Evolutionary conservation across 2,888 invertebrate genomes (phyloP).

Genomic region (Trimorus sp.): DNA sequence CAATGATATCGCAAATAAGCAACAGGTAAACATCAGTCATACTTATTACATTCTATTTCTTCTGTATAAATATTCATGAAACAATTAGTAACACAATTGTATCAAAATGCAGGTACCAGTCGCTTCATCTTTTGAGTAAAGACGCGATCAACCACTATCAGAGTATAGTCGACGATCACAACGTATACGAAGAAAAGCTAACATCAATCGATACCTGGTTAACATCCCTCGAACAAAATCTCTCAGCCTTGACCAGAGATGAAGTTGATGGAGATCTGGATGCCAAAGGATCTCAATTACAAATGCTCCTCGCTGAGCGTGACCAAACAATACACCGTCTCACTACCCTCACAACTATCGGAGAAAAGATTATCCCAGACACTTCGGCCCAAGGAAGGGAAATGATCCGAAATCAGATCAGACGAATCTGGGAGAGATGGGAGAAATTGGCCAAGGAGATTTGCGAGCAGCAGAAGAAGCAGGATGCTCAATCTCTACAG

Average conservation of each 20-base stretch:
- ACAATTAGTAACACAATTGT: too few species aligned
- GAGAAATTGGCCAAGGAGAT: slow-evolving; percentile 93
- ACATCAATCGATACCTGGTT: slow-evolving; percentile 91
- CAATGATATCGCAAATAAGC: slow-evolving; percentile 93
- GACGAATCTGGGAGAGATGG: slow-evolving; percentile 92
- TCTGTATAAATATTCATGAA: too few species aligned
- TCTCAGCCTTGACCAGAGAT: slow-evolving; percentile 86
- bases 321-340: slow-evolving; percentile 93
- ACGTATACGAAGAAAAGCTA: slow-evolving; percentile 88
- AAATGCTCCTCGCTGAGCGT: slow-evolving; percentile 89
- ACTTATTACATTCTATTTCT: not conserved
- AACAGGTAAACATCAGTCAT: slow-evolving; percentile 83
- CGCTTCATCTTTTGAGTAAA: slow-evolving; percentile 90
- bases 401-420: slow-evolving; percentile 91
- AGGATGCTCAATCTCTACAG: slow-evolving; percentile 91
- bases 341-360: slow-evolving; percentile 87
- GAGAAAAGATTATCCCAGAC: slow-evolving; percentile 95
- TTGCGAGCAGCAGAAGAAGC: slow-evolving; percentile 91
- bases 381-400: slow-evolving; percentile 96
- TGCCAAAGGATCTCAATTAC: slow-evolving; percentile 86
- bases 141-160: slow-evolving; percentile 93
- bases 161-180: slow-evolving; percentile 91
- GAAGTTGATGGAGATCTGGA: slow-evolving; percentile 84
- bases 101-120: slow-evolving; percentile 84
- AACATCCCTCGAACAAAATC: slow-evolving; percentile 87